Evolutionary conservation across 2,888 invertebrate genomes (phyloP).

Genomic region (Isotomurus palustris): DNA sequence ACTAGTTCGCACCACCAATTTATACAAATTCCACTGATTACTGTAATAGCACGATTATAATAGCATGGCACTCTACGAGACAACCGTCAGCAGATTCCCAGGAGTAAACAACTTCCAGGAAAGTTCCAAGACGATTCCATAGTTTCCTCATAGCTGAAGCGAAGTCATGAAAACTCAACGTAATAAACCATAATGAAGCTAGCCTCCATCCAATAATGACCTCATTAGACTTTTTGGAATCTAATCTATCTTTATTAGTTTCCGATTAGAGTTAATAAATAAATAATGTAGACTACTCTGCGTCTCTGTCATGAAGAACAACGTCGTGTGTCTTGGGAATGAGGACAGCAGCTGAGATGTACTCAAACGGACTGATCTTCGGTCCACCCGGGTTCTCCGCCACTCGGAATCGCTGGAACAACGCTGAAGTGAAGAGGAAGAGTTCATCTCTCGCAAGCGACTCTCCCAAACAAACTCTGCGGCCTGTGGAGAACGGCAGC

Average conservation of each 20-base stretch:
- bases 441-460: constrained; percentile 35
- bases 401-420: constrained; percentile 34
- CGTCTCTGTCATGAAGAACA: constrained; percentile 30
- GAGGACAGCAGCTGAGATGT: constrained; percentile 23
- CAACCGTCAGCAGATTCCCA: no score
- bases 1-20: no score
- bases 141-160: no score
- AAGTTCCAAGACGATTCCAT: no score
- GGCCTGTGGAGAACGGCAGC: constrained; percentile 24
- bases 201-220: no score
- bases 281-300: neutral
- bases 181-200: no score
- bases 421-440: constrained; percentile 23
- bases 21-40: no score
- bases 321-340: constrained; percentile 36
- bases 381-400: constrained; percentile 22
- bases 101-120: no score
- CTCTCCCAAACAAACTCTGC: constrained; percentile 27
- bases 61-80: no score
- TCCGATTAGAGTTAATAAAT: neutral
- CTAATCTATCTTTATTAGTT: neutral
- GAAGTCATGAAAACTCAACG: no score
- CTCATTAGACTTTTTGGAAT: no score
- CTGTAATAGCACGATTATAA: no score
- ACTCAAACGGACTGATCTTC: constrained; percentile 17